Conservation (phyloP, 2,113 vertebrate genomes). For the Isurus oxyrinchus region DNA sequence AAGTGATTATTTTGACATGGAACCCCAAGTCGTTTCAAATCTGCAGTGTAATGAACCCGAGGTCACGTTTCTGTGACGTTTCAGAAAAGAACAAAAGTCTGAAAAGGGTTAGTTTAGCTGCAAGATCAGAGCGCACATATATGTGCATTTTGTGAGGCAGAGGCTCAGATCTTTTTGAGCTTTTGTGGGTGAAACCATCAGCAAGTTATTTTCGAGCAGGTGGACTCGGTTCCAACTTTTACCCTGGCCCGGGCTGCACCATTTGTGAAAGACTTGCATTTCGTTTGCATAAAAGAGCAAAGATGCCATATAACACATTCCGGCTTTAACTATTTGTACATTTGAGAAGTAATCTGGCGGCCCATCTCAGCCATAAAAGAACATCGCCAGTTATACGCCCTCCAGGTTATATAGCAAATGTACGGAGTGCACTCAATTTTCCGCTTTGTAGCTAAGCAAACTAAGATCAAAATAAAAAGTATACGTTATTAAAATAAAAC, state of each 20-base stretch:
- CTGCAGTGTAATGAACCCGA: conserved; percentile 33
- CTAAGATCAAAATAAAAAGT: neutral
- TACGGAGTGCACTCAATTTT: neutral
- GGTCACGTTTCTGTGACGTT: conserved; percentile 37
- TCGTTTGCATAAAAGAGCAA: neutral
- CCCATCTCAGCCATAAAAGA: neutral
- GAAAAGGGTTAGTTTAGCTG: conserved; percentile 29
- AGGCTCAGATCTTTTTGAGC: neutral
- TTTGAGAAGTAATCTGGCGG: neutral
- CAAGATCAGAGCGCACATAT: neutral
- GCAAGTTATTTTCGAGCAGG: neutral
- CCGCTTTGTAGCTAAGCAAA: neutral
- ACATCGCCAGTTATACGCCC: neutral
- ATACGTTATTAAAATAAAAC: neutral
- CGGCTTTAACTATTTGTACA: neutral
- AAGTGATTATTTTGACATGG: conserved; percentile 35
- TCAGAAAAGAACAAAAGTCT: conserved; percentile 29
- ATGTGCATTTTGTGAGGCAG: neutral
- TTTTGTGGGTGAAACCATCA: neutral
- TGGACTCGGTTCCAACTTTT: neutral
- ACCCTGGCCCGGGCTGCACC: neutral
- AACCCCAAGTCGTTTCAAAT: conserved; percentile 24
- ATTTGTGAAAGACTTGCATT: neutral
- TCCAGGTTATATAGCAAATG: neutral
- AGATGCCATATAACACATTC: neutral